Evolutionary conservation across 2,797 vertebrate species (phyloP).

Genomic region (Varecia variegata): DNA sequence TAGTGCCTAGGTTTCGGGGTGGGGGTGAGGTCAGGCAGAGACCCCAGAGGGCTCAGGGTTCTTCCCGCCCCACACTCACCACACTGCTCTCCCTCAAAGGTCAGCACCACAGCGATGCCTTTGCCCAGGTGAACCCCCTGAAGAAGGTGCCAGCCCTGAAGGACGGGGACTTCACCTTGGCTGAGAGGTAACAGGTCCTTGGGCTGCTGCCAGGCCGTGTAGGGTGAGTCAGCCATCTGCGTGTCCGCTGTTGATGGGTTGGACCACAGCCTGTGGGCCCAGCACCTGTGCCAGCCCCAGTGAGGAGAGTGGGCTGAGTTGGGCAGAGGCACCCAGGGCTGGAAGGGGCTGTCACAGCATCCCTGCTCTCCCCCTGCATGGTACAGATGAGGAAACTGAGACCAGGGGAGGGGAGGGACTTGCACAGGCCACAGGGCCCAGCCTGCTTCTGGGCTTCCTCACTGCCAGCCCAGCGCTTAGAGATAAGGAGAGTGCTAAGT

Average conservation of each 20-base stretch:
- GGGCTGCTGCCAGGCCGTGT: background rate
- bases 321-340: background rate
- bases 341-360: background rate
- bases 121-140: constrained; percentile 86
- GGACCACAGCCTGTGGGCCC: background rate
- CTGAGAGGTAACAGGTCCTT: constrained; percentile 88
- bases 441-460: background rate
- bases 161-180: constrained; percentile 91
- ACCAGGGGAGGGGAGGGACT: background rate
- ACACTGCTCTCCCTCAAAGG: constrained; percentile 78
- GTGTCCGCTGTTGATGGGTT: too few species aligned
- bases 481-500: background rate
- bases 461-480: background rate
- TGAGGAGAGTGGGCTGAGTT: background rate
- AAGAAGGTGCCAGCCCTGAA: constrained; percentile 91
- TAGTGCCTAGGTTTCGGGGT: background rate
- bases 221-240: background rate
- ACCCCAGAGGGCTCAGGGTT: background rate
- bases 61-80: too few species aligned
- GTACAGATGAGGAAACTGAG: background rate
- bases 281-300: background rate
- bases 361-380: rapidly evolving
- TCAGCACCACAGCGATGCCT: constrained; percentile 87
- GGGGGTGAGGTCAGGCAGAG: background rate
- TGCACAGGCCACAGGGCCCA: background rate